Evolutionary conservation across 2,888 invertebrate species (phyloP).

Genomic region (Drosophila pullipes): DNA sequence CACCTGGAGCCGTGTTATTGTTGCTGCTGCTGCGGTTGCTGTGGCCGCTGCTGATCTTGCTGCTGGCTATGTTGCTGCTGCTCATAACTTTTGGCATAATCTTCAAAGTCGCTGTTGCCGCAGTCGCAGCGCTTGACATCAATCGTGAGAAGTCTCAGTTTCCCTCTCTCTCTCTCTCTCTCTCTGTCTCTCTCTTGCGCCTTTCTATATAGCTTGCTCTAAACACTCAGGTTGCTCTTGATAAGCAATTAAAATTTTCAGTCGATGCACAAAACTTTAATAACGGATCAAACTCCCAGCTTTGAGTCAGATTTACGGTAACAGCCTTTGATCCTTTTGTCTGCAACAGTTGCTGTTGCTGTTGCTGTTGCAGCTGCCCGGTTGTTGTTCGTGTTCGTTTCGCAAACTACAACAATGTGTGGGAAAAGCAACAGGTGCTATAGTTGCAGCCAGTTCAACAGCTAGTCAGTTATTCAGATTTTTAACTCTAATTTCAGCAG

Average conservation of each 20-base stretch:
- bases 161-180: slow-evolving; percentile 9
- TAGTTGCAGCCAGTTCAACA: slow-evolving; percentile 16
- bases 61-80: slow-evolving; percentile 35
- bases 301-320: slow-evolving; percentile 59
- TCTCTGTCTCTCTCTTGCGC: background rate
- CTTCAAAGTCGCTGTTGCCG: slow-evolving; percentile 73
- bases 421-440: slow-evolving; percentile 83
- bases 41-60: slow-evolving; percentile 13
- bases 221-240: slow-evolving; percentile 63
- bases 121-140: slow-evolving; percentile 68
- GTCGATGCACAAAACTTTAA: slow-evolving; percentile 76
- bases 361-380: slow-evolving; percentile 40
- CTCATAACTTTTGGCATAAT: slow-evolving; percentile 78
- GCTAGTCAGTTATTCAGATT: slow-evolving; percentile 1
- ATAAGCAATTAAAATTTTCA: slow-evolving; percentile 78
- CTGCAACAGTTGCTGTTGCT: slow-evolving; percentile 16
- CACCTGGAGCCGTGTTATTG: slow-evolving; percentile 62
- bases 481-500: slow-evolving; percentile 63
- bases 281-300: slow-evolving; percentile 59
- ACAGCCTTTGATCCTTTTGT: slow-evolving; percentile 74
- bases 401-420: slow-evolving; percentile 53
- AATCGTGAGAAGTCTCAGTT: slow-evolving; percentile 53
- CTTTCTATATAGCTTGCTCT: slow-evolving; percentile 39
- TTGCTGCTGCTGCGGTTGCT: slow-evolving; percentile 18
- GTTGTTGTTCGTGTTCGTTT: slow-evolving; percentile 31